phyloP scores from a whole-genome alignment of 2,113 vertebrate species.

The Cephalophus harveyi region DNA sequence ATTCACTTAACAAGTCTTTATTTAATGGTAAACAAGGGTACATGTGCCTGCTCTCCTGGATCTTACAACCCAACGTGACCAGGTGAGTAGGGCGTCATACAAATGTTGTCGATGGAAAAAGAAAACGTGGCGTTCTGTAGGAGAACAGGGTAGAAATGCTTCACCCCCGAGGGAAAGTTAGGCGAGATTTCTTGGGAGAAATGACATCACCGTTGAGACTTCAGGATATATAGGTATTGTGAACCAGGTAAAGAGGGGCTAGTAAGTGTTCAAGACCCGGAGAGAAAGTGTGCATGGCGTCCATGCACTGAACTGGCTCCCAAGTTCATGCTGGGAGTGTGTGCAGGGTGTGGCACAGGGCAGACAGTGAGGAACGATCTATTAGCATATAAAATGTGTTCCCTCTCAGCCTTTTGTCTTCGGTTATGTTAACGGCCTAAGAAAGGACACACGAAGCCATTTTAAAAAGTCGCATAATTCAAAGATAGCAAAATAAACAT shows the following conservation, averaged over 20 bases:
- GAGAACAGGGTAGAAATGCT: not conserved
- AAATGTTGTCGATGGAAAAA: not conserved
- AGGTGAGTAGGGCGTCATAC: not conserved
- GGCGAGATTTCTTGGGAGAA: not conserved
- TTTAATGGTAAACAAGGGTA: not conserved
- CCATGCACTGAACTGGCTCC: not conserved
- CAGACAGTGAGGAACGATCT: not conserved
- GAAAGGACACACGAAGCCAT: not conserved
- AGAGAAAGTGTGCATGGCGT: not conserved
- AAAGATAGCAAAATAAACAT: slow-evolving; percentile 20
- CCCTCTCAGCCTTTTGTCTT: not conserved
- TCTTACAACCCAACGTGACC: not conserved
- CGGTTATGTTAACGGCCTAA: not conserved
- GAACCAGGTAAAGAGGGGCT: not conserved
- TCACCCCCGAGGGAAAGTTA: not conserved
- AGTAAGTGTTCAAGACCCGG: not conserved
- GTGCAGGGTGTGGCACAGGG: too few relatives aligned
- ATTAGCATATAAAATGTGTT: not conserved
- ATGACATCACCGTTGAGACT: not conserved
- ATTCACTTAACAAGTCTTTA: not conserved
- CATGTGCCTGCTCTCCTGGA: not conserved
- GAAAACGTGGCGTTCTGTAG: not conserved
- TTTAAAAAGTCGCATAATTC: not conserved
- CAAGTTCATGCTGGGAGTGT: accelerated
- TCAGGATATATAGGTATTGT: not conserved